Percentiles rank a stretch among this genome's conserved stretches.
These are phyloP conservation scores for Amia ocellicauda DNA, from an alignment of 2,113 vertebrate genomes.

Conservation along the genomic window DNA sequence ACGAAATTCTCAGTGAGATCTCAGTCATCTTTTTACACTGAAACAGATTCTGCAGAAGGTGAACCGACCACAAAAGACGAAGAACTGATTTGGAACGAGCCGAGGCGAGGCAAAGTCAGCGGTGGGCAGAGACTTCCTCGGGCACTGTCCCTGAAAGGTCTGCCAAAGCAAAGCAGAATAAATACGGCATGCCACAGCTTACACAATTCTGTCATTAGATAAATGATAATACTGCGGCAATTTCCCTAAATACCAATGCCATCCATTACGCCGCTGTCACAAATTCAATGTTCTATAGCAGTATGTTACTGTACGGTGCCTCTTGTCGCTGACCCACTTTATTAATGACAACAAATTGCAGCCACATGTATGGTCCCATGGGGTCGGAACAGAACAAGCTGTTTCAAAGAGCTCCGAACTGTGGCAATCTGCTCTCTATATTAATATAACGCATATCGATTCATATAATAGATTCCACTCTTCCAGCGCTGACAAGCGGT, in stretches of 20 bases:
- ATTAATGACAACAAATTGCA: slow-evolving; percentile 5
- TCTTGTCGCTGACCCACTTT: slow-evolving; percentile 15
- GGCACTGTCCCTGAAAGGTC: neutral
- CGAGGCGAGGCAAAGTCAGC: too few species aligned
- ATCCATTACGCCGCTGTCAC: slow-evolving; percentile 11
- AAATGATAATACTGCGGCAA: neutral
- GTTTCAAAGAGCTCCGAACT: neutral
- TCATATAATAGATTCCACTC: too few species aligned
- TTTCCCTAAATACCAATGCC: slow-evolving; percentile 24
- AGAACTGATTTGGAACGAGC: too few species aligned
- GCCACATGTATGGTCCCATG: neutral
- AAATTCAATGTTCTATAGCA: slow-evolving; percentile 4
- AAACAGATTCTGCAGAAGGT: too few species aligned
- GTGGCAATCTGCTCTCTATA: neutral
- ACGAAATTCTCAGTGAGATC: too few species aligned
- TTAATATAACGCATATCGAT: neutral
- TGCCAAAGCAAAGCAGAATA: neutral
- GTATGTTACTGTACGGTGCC: slow-evolving; percentile 7
- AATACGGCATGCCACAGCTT: slow-evolving; percentile 4
- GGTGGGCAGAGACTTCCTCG: too few species aligned
- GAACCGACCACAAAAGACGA: too few species aligned
- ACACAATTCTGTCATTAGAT: slow-evolving; percentile 1
- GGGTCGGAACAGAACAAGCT: neutral
- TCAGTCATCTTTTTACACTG: too few species aligned
- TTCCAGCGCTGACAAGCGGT: too few species aligned